Conservation (phyloP, 1,140 invertebrate genomes). For the Lethrus apterus region DNA sequence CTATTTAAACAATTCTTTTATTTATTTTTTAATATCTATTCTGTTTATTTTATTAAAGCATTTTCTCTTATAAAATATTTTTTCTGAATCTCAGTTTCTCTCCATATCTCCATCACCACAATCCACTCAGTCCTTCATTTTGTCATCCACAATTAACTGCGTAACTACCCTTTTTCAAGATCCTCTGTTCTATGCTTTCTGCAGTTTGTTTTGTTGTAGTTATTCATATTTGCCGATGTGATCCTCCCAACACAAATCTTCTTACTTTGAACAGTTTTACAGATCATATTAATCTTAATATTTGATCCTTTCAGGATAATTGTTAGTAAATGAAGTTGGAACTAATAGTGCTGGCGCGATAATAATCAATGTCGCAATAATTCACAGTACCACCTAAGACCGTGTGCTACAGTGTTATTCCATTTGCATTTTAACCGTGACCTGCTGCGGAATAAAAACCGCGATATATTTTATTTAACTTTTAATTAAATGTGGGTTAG, state of each 20-base stretch:
- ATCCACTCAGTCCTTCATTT: not conserved
- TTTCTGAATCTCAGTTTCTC: too few relatives aligned
- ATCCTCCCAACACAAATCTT: not conserved
- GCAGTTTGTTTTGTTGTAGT: not conserved
- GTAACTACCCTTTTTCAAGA: not conserved
- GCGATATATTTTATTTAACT: constrained; percentile 16
- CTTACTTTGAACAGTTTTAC: not conserved
- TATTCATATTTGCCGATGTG: not conserved
- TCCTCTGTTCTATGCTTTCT: not conserved
- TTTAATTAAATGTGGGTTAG: constrained; percentile 14
- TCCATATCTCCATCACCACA: too few relatives aligned
- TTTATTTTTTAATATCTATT: too few relatives aligned
- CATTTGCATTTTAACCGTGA: constrained; percentile 18
- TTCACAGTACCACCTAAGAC: constrained; percentile 13
- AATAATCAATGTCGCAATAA: constrained; percentile 16
- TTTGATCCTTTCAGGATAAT: too few relatives aligned
- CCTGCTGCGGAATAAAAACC: constrained; percentile 8
- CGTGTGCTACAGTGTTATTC: constrained; percentile 8
- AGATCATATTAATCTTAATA: too few relatives aligned
- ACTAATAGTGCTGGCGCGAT: not conserved
- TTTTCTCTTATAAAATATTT: too few relatives aligned
- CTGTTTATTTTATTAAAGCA: too few relatives aligned
- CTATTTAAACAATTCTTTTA: too few relatives aligned
- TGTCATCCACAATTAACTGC: not conserved
- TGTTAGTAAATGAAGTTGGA: constrained; percentile 3